A percentile compares a stretch with the other conserved stretches of the same genome.
Evolutionary conservation across 1,140 invertebrate genomes (phyloP).

Genomic region (Heliconius congener): DNA sequence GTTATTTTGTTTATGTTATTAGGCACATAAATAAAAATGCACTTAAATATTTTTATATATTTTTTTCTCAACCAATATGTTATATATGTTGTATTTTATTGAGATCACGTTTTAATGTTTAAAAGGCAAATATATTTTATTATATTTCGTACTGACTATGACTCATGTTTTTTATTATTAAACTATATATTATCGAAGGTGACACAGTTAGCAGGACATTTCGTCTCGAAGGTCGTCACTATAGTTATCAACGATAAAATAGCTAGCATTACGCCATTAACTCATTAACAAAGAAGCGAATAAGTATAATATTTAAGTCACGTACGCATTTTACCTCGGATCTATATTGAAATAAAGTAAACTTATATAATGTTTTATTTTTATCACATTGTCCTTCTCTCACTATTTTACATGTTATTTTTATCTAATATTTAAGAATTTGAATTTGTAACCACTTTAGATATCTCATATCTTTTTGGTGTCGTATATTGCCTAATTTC

Average conservation of each 20-base stretch:
- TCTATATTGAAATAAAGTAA: neutral
- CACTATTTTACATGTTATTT: neutral
- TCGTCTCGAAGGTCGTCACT: neutral
- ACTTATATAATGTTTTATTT: neutral
- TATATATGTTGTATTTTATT: neutral
- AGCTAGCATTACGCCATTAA: neutral
- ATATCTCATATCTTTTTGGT: neutral
- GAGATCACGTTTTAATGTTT: neutral
- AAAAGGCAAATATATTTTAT: neutral
- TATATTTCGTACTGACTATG: neutral
- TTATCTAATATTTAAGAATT: neutral
- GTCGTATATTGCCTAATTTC: neutral
- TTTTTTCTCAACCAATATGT: neutral
- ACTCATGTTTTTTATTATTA: neutral
- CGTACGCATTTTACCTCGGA: neutral
- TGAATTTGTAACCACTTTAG: neutral
- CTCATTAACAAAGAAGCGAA: neutral
- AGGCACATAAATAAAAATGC: no score
- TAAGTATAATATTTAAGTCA: neutral
- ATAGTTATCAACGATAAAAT: neutral
- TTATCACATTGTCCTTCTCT: neutral
- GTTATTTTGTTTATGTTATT: no score
- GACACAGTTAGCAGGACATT: constrained; percentile 1
- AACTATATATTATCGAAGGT: neutral
- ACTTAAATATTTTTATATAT: neutral